Evolutionary conservation across 2,113 vertebrate genomes (phyloP), one percentile per base, ranked within the genome.

Genomic region (Smithornis capensis): DNA sequence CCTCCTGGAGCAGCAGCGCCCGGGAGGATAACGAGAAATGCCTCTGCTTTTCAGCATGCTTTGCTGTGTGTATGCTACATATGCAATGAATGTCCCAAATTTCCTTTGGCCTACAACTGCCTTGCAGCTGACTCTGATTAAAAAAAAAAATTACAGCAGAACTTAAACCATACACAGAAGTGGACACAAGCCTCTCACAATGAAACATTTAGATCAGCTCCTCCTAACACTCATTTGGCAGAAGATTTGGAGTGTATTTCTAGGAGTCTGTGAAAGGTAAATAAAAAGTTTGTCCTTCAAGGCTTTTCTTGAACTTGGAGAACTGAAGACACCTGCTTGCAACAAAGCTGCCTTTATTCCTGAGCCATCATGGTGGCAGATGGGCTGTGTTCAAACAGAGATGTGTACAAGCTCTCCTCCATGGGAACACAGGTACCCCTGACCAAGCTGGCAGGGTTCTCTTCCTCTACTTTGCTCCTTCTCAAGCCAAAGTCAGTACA

Each of bases 71-170:
- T 86, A 79, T 35, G 18, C 78, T 94, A 77, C 75, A 90, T 56
- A 70, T 56, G 63, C 78, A 95, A 73, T 0, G 4, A 92, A 79
- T 4, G 8, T 83, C 92, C 85, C 90, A 92, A 91, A 96, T 95
- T 90, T 90, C 91, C 79, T 85, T 95, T 94, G 87, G 82, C 82
- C 88, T 83, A 56, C 68, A 67, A 69, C 42, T 83, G 65, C 68
- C 59, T 94, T 67, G 87, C 91, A 94, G 85, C 76, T 38, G 7
- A 88, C 49, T 92, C n/a, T 27, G 82, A 85, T 88, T 31, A 50
- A 91, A 87, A 52, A 82, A 44, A 76, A 88, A 70, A 57, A 12
- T 17, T 63, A 85, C 14, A 88, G 59, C 22, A 35, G 78, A 52
- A 86, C 57, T 90, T 96, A 83, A 92, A 76, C 85, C 37, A 57